Evolutionary conservation across 2,888 invertebrate genomes (phyloP).

Genomic region (Diarsia rubi): DNA sequence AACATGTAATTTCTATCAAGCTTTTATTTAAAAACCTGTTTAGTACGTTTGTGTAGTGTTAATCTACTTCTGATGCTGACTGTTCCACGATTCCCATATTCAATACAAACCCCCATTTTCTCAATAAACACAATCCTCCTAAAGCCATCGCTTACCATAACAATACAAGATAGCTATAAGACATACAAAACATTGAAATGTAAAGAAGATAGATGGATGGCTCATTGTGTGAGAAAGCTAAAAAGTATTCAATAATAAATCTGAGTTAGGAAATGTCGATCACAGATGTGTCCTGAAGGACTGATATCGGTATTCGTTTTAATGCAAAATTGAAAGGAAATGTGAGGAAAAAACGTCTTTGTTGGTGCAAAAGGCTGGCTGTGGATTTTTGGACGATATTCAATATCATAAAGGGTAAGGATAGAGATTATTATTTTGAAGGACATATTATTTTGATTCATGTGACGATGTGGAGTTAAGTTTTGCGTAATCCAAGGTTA

Average conservation of each 20-base stretch:
- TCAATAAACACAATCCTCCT: slow-evolving; percentile 19
- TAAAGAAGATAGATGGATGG: slow-evolving; percentile 83
- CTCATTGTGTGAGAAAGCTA: slow-evolving; percentile 77
- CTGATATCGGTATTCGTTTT: slow-evolving; percentile 80
- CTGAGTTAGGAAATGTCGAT: slow-evolving; percentile 82
- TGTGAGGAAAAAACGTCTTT: slow-evolving; percentile 52
- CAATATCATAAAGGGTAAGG: not conserved
- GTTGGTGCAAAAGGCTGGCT: slow-evolving; percentile 15
- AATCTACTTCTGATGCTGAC: too few species aligned
- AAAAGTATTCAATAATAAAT: slow-evolving; percentile 89
- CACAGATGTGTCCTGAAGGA: slow-evolving; percentile 84
- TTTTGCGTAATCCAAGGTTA: not conserved
- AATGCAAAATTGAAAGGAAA: slow-evolving; percentile 77
- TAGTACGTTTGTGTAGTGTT: too few species aligned
- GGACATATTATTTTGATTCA: not conserved
- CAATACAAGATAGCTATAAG: slow-evolving; percentile 61
- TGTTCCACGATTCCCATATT: not conserved
- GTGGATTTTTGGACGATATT: slow-evolving; percentile 21
- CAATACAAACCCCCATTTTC: slow-evolving; percentile 23
- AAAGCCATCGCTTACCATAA: slow-evolving; percentile 56
- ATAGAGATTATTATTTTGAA: not conserved
- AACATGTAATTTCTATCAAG: too few species aligned
- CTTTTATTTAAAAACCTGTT: too few species aligned
- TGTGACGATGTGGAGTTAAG: not conserved
- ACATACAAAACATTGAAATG: slow-evolving; percentile 68